Evolutionary conservation across 2,797 vertebrate species (phyloP).

Genomic region (Coilia nasus): DNA sequence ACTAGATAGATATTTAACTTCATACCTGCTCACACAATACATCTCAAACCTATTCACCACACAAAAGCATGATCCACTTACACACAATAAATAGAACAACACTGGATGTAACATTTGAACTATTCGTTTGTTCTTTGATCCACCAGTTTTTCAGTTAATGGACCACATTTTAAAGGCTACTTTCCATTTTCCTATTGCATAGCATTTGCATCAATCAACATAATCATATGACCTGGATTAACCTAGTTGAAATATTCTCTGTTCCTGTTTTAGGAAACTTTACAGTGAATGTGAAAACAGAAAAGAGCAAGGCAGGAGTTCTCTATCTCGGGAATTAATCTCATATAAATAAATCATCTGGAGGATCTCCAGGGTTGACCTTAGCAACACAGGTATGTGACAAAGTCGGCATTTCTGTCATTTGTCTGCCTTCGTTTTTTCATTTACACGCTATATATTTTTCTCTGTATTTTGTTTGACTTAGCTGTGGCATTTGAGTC

Average conservation of each 20-base stretch:
- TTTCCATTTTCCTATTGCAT: neutral
- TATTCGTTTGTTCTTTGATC: neutral
- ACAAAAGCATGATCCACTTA: neutral
- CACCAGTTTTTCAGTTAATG: neutral
- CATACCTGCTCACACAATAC: too few relatives aligned
- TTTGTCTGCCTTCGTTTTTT: neutral
- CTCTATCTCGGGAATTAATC: neutral
- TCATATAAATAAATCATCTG: neutral
- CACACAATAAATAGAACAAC: neutral
- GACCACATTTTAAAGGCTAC: conserved; percentile 5
- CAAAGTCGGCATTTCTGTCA: neutral
- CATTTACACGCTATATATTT: too few relatives aligned
- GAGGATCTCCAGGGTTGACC: neutral
- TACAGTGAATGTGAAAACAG: neutral
- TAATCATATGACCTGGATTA: neutral
- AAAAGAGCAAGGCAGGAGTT: neutral
- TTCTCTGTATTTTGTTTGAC: too few relatives aligned
- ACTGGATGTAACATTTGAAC: neutral
- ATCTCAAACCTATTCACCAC: too few relatives aligned
- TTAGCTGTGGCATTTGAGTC: too few relatives aligned
- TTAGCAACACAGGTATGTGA: neutral
- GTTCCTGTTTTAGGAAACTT: neutral
- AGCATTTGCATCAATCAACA: conserved; percentile 10
- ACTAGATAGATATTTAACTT: too few relatives aligned
- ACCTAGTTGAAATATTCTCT: neutral